Conservation (phyloP, 2,797 vertebrate genomes). For the Helostoma temminkii region DNA sequence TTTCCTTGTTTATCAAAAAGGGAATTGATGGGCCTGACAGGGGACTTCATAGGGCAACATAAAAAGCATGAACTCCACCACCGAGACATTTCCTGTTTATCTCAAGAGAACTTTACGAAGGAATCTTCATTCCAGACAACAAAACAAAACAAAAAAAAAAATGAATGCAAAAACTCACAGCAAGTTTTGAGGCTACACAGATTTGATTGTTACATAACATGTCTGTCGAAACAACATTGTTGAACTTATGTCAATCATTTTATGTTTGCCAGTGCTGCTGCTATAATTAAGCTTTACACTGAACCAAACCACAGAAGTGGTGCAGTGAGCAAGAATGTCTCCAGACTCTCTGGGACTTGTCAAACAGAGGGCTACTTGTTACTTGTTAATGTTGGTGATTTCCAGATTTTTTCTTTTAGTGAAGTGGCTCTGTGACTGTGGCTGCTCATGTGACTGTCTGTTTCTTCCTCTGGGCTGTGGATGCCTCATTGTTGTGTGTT, state of each 20-base stretch:
- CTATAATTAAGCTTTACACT: constrained; percentile 70
- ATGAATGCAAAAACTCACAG: constrained; percentile 16
- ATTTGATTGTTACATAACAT: constrained; percentile 52
- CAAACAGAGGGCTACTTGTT: constrained; percentile 73
- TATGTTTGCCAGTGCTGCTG: constrained; percentile 60
- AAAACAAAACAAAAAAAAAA: too few species aligned
- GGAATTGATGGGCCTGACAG: constrained; percentile 63
- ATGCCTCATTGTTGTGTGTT: constrained; percentile 74
- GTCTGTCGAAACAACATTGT: constrained; percentile 54
- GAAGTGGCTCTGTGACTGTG: constrained; percentile 54
- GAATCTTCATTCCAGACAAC: constrained; percentile 53
- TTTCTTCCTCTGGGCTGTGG: constrained; percentile 52
- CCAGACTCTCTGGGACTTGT: constrained; percentile 48
- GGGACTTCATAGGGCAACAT: constrained; percentile 63
- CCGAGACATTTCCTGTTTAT: constrained; percentile 74
- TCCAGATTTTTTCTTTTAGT: constrained; percentile 35
- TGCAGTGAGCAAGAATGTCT: constrained; percentile 46
- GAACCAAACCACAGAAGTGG: constrained; percentile 40
- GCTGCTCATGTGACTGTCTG: constrained; percentile 68
- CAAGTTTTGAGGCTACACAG: constrained; percentile 27
- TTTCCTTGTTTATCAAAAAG: constrained; percentile 75
- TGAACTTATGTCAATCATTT: constrained; percentile 58
- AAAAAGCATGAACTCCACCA: constrained; percentile 45
- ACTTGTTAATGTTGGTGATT: constrained; percentile 68
- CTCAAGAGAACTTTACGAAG: constrained; percentile 48